Conservation (phyloP, 2,113 vertebrate genomes). For the Xenopus tropicalis region DNA sequence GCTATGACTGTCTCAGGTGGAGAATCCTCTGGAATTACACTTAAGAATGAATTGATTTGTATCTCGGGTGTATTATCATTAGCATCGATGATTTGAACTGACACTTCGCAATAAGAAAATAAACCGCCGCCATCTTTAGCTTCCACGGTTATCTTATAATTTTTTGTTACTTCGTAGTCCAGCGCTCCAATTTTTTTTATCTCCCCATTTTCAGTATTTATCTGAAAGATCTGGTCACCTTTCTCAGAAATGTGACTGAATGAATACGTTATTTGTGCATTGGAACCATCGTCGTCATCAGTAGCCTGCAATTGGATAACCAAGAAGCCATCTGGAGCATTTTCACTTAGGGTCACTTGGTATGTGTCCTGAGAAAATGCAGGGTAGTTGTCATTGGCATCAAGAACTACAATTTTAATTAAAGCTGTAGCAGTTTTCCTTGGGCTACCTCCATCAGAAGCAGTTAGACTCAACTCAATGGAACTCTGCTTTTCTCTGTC, state of each 20-base stretch:
- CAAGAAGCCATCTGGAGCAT: slow-evolving; percentile 48
- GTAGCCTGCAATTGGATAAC: slow-evolving; percentile 54
- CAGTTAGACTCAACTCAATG: slow-evolving; percentile 52
- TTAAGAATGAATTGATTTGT: slow-evolving; percentile 51
- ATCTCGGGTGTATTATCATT: slow-evolving; percentile 66
- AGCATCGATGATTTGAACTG: slow-evolving; percentile 59
- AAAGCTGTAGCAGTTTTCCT: slow-evolving; percentile 54
- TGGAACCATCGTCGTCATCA: slow-evolving; percentile 60
- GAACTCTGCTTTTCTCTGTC: slow-evolving; percentile 56
- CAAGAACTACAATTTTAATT: slow-evolving; percentile 55
- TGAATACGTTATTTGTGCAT: slow-evolving; percentile 56
- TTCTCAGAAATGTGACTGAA: slow-evolving; percentile 54
- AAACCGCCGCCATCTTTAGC: slow-evolving; percentile 63
- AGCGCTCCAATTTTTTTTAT: slow-evolving; percentile 54
- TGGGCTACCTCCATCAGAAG: slow-evolving; percentile 58
- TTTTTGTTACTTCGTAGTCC: slow-evolving; percentile 60
- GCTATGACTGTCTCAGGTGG: slow-evolving; percentile 49
- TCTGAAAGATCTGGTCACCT: slow-evolving; percentile 50
- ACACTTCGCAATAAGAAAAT: slow-evolving; percentile 59
- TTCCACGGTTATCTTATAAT: slow-evolving; percentile 61
- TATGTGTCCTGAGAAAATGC: slow-evolving; percentile 58
- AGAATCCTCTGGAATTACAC: slow-evolving; percentile 46
- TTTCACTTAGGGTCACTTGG: slow-evolving; percentile 51
- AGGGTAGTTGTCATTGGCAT: slow-evolving; percentile 56
- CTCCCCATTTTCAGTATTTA: slow-evolving; percentile 56